A percentile compares a stretch with the other conserved stretches of the same genome.
phyloP scores from a whole-genome alignment of 2,888 invertebrate genomes.

The Aphidoletes aphidimyza region DNA sequence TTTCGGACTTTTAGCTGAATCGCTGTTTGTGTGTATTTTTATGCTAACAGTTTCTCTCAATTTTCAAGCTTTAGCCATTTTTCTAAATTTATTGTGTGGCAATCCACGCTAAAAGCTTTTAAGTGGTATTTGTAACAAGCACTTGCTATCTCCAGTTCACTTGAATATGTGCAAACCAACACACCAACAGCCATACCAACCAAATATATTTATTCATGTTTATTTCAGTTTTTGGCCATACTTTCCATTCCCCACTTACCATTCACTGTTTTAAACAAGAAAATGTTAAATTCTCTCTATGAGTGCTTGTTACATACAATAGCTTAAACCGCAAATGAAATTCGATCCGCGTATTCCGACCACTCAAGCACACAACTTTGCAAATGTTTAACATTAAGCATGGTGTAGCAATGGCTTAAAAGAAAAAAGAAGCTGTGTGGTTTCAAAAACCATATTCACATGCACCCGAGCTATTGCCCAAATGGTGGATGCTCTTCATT shows the following conservation, averaged over 20 bases:
- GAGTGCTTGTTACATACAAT: neutral
- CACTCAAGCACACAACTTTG: slow-evolving; percentile 39
- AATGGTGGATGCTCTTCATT: slow-evolving; percentile 19
- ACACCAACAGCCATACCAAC: slow-evolving; percentile 6
- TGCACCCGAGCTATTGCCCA: neutral
- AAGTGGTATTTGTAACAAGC: neutral
- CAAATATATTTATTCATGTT: slow-evolving; percentile 25
- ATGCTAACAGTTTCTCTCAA: too few species aligned
- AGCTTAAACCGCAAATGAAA: neutral
- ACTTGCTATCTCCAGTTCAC: neutral
- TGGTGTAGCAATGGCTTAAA: neutral
- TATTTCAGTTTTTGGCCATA: neutral
- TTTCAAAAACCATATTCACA: slow-evolving; percentile 43
- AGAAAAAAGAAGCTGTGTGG: neutral
- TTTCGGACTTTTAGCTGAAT: too few species aligned
- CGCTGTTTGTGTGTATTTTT: too few species aligned
- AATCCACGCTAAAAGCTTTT: neutral
- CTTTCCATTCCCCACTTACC: neutral
- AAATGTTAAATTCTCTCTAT: neutral
- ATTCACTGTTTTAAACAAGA: neutral
- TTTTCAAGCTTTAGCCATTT: neutral
- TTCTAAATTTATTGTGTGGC: neutral
- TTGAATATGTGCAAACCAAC: neutral
- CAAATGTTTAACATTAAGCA: slow-evolving; percentile 30
- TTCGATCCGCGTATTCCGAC: slow-evolving; percentile 45